Percentiles rank a stretch among this genome's conserved stretches.
Evolutionary conservation across 2,888 invertebrate species (phyloP).

Genomic region (Acronicta psi): DNA sequence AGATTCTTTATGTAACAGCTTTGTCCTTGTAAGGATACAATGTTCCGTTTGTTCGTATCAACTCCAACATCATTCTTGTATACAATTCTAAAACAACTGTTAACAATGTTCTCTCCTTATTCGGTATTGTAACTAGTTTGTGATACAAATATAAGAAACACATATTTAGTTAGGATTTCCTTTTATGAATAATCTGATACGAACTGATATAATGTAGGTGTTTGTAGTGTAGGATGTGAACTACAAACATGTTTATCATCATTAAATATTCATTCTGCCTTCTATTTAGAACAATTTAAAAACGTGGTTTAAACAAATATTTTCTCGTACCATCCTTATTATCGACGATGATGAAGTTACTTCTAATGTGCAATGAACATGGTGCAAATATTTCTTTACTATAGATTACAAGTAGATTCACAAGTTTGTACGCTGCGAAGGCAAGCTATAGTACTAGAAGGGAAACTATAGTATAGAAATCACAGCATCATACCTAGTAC

Average conservation of each 20-base stretch:
- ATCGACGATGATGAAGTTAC: background rate
- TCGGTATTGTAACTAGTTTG: conserved; percentile 11
- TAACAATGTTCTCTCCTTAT: conserved; percentile 17
- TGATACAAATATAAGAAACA: conserved; percentile 13
- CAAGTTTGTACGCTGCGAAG: conserved; percentile 3
- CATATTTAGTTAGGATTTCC: conserved; percentile 19
- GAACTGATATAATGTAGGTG: conserved; percentile 31
- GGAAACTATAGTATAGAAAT: background rate
- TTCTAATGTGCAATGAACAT: background rate
- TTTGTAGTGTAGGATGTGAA: conserved; percentile 44
- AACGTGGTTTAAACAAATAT: background rate
- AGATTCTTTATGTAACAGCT: conserved; percentile 15
- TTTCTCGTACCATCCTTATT: conserved; percentile 3
- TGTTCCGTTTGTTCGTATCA: background rate
- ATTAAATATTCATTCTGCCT: conserved; percentile 5
- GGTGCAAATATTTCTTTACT: background rate
- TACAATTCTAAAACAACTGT: conserved; percentile 3
- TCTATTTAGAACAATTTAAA: conserved; percentile 11
- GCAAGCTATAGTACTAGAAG: too few relatives aligned
- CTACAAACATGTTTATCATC: conserved; percentile 5
- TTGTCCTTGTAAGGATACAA: conserved; percentile 16
- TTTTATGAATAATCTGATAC: conserved; percentile 36
- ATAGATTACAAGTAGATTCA: background rate
- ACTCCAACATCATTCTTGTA: conserved; percentile 7
- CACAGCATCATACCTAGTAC: background rate